Conservation (phyloP, 2,888 invertebrate species). For the Agriopis aurantiaria region DNA sequence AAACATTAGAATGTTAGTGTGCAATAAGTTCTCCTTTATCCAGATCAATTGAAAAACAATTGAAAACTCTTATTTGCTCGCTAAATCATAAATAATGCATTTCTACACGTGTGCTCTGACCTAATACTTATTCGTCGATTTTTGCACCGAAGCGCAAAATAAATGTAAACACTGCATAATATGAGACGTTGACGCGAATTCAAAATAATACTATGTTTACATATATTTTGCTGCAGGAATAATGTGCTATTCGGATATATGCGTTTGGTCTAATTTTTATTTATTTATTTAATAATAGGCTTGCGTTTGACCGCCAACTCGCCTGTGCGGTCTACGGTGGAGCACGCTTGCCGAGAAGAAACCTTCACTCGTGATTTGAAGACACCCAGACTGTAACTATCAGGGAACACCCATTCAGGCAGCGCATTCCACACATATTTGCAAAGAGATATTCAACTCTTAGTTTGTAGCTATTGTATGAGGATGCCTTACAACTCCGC, state of each 20-base stretch:
- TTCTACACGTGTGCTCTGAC: constrained; percentile 24
- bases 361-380: too few relatives aligned
- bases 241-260: not conserved
- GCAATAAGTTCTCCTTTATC: not conserved
- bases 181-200: constrained; percentile 18
- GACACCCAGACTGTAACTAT: too few relatives aligned
- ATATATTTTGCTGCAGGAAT: not conserved
- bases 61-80: constrained; percentile 10
- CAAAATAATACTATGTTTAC: constrained; percentile 7
- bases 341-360: too few relatives aligned
- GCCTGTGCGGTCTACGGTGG: too few relatives aligned
- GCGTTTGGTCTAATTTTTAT: not conserved
- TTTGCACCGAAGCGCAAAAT: constrained; percentile 20
- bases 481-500: too few relatives aligned
- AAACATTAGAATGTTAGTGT: too few relatives aligned
- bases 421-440: too few relatives aligned
- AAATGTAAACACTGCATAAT: constrained; percentile 15
- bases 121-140: constrained; percentile 21
- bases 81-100: constrained; percentile 23
- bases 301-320: too few relatives aligned
- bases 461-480: too few relatives aligned
- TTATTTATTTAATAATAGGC: too few relatives aligned
- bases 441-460: too few relatives aligned
- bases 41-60: not conserved
- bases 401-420: too few relatives aligned